phyloP scores from a whole-genome alignment of 2,888 invertebrate genomes.

The Cordilura impudica region DNA sequence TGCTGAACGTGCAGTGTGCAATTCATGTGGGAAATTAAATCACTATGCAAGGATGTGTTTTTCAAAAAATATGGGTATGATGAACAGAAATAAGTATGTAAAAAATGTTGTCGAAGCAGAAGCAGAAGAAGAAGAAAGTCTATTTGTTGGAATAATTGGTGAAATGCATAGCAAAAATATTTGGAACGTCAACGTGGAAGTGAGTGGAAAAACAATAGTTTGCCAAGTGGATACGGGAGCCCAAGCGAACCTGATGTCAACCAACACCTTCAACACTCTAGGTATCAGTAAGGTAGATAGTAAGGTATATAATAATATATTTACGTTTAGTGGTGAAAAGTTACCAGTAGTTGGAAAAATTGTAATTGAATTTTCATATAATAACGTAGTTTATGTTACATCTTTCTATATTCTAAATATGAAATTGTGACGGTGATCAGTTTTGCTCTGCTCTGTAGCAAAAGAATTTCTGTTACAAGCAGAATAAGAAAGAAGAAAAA shows the following conservation, averaged over 20 bases:
- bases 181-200: slow-evolving; percentile 9
- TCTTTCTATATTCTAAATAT: slow-evolving; percentile 35
- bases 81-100: not conserved
- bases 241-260: slow-evolving; percentile 4
- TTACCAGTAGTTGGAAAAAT: slow-evolving; percentile 21
- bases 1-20: not conserved
- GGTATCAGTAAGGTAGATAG: slow-evolving; percentile 15
- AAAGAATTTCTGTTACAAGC: too few relatives aligned
- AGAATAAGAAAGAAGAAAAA: too few relatives aligned
- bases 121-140: not conserved
- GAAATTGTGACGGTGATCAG: too few relatives aligned
- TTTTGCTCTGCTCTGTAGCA: too few relatives aligned
- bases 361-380: slow-evolving; percentile 2
- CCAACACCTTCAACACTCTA: slow-evolving; percentile 6
- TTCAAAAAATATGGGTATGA: not conserved
- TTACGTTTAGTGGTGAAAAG: slow-evolving; percentile 32
- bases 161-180: not conserved
- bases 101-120: not conserved
- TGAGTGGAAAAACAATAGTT: not conserved
- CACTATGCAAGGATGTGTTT: slow-evolving; percentile 33
- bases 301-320: slow-evolving; percentile 24
- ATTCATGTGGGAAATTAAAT: not conserved
- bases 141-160: not conserved
- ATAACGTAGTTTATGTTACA: slow-evolving; percentile 5
- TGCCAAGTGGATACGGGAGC: too few relatives aligned